Evolutionary conservation across 1,140 invertebrate species (phyloP), one percentile per base, ranked within the genome.

Genomic region (Trichonephila clavipes): DNA sequence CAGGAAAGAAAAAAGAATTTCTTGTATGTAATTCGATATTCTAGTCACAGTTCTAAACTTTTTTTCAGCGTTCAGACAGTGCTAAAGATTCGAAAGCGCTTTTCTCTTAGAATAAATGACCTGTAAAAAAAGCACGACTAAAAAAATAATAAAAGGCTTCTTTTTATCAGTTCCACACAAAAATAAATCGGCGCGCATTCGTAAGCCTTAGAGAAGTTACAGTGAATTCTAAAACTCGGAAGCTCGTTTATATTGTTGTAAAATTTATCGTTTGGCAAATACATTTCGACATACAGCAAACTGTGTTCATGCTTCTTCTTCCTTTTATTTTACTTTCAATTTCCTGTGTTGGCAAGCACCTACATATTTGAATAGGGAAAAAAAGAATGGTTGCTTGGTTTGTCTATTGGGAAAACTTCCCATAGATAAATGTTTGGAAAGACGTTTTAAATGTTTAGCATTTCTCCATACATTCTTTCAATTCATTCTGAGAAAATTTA

Each of bases 111-210:
- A 51, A 24, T 64, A 64, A 62, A 44, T 24, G 86, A 34, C 21
- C 61, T 24, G 40, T 28, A 66, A 88, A 16, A 64, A 88, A 88
- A 66, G 10, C 88, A 89, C 88, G 88, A 77, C 58, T 89, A 59
- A 89, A 51, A 51, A 89, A 89, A 89, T 89, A 66, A 77, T 89
- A 89, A 89, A 89, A 89, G 59, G 59, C 62, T 89, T 88, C 61
- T 88, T 88, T 88, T 64, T 88, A 83, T 83, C 51, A 83, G 40
- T 5, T 59, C 4, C 24, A 16, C 7, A 59, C 40, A 89, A 59
- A 77, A 58, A 89, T 69, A 51, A 72, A 34, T 28, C 69, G 44
- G 28, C n/a, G 88, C 8, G 28, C 62, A 66, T 88, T 88, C 61
- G 24, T 66, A 44, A 51, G 24, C 19, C 14, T 40, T n/a, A 40